phyloP scores from a whole-genome alignment of 1,140 invertebrate genomes.

The Limonius californicus region DNA sequence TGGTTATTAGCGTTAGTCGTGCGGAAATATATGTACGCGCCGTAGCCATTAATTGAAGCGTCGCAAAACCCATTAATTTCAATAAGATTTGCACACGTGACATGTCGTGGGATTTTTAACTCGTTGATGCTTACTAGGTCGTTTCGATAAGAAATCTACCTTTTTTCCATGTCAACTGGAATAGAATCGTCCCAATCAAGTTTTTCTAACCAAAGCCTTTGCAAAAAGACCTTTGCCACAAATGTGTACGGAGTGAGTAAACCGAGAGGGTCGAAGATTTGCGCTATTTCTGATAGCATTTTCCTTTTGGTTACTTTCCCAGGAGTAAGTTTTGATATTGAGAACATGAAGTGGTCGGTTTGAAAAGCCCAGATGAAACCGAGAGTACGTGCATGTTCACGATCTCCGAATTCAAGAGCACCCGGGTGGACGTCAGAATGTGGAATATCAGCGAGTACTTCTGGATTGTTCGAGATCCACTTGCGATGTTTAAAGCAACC shows the following conservation, averaged over 20 bases:
- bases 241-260: not conserved
- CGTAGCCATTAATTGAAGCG: not conserved
- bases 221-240: not conserved
- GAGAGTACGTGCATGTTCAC: not conserved
- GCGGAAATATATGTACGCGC: not conserved
- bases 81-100: not conserved
- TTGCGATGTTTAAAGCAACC: no score
- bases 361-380: not conserved
- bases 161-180: not conserved
- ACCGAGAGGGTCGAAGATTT: not conserved
- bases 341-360: not conserved
- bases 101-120: not conserved
- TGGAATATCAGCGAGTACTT: not conserved
- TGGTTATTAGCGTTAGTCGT: not conserved
- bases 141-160: not conserved
- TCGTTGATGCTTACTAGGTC: not conserved
- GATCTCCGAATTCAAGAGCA: not conserved
- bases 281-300: not conserved
- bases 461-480: no score
- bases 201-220: not conserved
- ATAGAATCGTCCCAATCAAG: not conserved
- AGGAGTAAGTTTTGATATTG: not conserved
- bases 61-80: not conserved
- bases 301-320: not conserved
- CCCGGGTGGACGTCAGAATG: not conserved